Base-by-base conservation (phyloP, 2,888 invertebrate species). In the Dasypolia templi region DNA sequence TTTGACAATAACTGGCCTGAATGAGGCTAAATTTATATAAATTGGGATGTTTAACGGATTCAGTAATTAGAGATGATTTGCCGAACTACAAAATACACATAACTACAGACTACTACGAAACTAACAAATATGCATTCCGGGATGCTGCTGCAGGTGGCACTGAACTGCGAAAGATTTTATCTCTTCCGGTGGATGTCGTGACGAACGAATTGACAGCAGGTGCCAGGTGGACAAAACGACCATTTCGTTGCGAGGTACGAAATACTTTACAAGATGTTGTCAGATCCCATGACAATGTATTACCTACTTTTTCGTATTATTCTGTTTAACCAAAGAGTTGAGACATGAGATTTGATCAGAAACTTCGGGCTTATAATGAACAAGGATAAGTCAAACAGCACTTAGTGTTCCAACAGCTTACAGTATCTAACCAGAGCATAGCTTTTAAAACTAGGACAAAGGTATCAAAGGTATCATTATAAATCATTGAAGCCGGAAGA, bases 141-240 rank as follows among this genome's bases (percentile, higher is more conserved):
- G 77, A 78, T 53, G 55, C 35, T 42, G 49, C 44, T 46, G 77
- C 78, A 78, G 77, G 51, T 59, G 83, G 69, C 46, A 58, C 14
- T 22, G 49, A 70, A 76, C 76, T 56, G 79, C 26, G 53, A 64
- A 53, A 70, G 49, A 53, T 79, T 79, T 83, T 61, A 75, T 83
- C 55, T 66, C 49, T 72, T 85, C 79, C 75, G 68, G 83, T 83
- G 64, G 32, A 72, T 65, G 69, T 77, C 85, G 73, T 74, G 83
- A 82, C 78, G 69, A 85, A 85, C 73, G 63, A 78, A 62, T 75
- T 75, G 67, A 77, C 65, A 83, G 65, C 83, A 66, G 79, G 78
- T 79, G 79, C 46, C 62, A 70, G 56, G 62, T 82, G 79, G 51
- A 66, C 66, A 63, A 66, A 79, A 83, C 79, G 46, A 66, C 66